Base-by-base conservation (phyloP, 2,113 vertebrate species). In the Crotalus horridus region DNA sequence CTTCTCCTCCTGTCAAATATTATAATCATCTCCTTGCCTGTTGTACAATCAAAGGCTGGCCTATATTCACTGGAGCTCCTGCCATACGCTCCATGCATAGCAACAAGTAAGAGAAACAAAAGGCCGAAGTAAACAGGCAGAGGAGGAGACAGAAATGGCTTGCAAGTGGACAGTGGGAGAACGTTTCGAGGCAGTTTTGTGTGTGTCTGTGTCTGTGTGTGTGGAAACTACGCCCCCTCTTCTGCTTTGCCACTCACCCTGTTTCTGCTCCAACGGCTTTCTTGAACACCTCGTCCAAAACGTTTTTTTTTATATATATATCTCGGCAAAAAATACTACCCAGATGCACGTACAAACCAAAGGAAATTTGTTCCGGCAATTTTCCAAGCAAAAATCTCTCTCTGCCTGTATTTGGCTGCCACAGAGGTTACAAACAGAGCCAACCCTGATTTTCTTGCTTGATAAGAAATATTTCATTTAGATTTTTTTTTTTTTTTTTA, bases 1-100 rank as follows among this genome's bases (percentile, higher is more conserved):
- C 95, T 94, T 95, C 95, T 85, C 91, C 90, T 95, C 91, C 96
- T 96, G 96, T 97, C 97, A 97, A 96, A 96, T 96, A 96, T 97
- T 96, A 97, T 97, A 95, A 96, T 96, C 96, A 95, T 97, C 96
- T 97, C 96, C 97, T 96, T 96, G 96, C 95, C 61, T 97, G 96
- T 96, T 96, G 96, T 97, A 96, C 97, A 96, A 97, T 97, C 97
- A 95, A 97, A 97, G 96, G 94, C 95, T 97, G 96, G 93, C 97
- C 97, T 97, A 97, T 91, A 97, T 97, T 97, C 4, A 0, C 96
- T 64, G 92, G 95, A 95, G 95, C 96, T 96, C 95, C 96, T 97
- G 95, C 96, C 94, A 96, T 96, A 97, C 94, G 94, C 96, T 3
- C 3, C 95, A 90, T 93, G 96, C 97, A 97, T 97, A 97, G 97